phyloP scores from a whole-genome alignment of 1,140 invertebrate genomes.

The Lepidotrigona ventralis region DNA sequence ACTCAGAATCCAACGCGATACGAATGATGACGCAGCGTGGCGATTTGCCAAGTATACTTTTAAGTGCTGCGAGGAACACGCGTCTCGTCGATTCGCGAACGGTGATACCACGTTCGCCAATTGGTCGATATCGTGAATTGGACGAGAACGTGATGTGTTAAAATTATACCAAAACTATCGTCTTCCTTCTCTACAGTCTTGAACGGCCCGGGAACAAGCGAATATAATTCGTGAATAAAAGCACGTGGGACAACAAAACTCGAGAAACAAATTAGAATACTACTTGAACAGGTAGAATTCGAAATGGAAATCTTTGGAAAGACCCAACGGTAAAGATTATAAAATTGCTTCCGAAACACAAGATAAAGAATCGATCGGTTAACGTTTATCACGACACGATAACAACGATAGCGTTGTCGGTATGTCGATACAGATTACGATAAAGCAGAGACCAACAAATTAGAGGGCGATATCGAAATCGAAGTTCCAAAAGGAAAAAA shows the following conservation, averaged over 20 bases:
- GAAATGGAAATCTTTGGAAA: too few species aligned
- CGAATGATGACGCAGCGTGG: slow-evolving; percentile 58
- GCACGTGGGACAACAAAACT: too few species aligned
- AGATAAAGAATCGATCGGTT: not conserved
- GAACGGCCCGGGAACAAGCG: too few species aligned
- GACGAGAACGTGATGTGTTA: not conserved
- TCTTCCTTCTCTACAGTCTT: too few species aligned
- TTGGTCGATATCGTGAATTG: not conserved
- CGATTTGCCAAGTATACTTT: slow-evolving; percentile 51
- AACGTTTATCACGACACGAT: not conserved
- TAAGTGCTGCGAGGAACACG: slow-evolving; percentile 12
- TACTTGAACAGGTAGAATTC: not conserved
- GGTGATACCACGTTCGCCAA: not conserved
- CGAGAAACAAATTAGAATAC: not conserved
- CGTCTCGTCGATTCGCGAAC: slow-evolving; percentile 14
- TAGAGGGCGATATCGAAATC: too few species aligned
- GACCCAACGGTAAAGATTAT: too few species aligned
- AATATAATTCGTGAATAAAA: too few species aligned
- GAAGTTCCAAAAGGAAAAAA: too few species aligned
- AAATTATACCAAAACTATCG: not conserved
- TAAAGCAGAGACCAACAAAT: not conserved
- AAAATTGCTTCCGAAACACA: too few species aligned
- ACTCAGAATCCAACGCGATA: slow-evolving; percentile 45
- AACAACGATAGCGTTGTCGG: not conserved
- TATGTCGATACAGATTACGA: not conserved